These are phyloP conservation scores for Eupithecia tripunctaria DNA, from an alignment of 2,888 invertebrate genomes.

Conservation along the genomic window DNA sequence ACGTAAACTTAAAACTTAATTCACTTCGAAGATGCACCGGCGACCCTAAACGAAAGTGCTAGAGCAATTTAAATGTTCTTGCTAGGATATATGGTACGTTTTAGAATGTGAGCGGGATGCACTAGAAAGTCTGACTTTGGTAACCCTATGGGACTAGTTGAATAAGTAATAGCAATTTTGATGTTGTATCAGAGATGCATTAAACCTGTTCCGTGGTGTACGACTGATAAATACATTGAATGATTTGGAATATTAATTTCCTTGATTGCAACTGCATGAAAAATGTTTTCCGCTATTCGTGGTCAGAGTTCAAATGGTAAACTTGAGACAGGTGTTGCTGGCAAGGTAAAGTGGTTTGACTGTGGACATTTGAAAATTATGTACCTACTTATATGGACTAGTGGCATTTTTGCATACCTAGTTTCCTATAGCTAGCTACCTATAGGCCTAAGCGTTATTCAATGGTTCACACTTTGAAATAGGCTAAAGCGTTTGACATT, in stretches of 20 bases:
- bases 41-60: conserved; percentile 52
- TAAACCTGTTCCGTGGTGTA: conserved; percentile 44
- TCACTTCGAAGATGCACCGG: conserved; percentile 32
- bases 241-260: conserved; percentile 28
- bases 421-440: too few relatives aligned
- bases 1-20: conserved; percentile 27
- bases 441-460: background rate
- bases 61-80: conserved; percentile 57
- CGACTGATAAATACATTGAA: conserved; percentile 28
- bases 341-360: conserved; percentile 2
- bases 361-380: background rate
- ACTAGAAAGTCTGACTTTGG: conserved; percentile 61
- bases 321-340: conserved; percentile 3
- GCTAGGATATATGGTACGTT: conserved; percentile 49
- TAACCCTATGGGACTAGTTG: conserved; percentile 62
- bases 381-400: background rate
- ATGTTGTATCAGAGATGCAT: conserved; percentile 53
- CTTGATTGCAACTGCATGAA: conserved; percentile 13
- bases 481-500: too few relatives aligned
- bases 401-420: background rate
- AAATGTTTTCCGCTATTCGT: conserved; percentile 17
- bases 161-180: conserved; percentile 65
- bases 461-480: background rate
- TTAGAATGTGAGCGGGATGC: conserved; percentile 45
- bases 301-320: conserved; percentile 8